Evolutionary conservation across 2,888 invertebrate genomes (phyloP).

Genomic region (Rotaria socialis): DNA sequence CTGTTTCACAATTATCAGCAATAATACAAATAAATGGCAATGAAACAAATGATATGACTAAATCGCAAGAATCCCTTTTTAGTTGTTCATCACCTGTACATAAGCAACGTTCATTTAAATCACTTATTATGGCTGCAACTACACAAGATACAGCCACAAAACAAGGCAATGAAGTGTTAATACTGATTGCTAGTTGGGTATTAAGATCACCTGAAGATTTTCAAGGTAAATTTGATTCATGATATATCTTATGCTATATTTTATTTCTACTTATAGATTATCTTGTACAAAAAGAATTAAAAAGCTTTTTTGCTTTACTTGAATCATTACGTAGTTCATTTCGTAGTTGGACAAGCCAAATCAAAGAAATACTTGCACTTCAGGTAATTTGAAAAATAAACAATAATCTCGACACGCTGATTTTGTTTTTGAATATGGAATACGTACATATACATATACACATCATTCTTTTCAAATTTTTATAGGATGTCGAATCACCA

Average conservation of each 20-base stretch:
- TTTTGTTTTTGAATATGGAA: neutral
- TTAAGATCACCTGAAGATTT: constrained; percentile 46
- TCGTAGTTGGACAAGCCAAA: constrained; percentile 43
- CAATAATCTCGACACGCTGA: no score
- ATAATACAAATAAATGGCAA: neutral
- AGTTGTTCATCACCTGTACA: constrained; percentile 20
- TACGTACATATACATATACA: no score
- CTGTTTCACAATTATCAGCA: neutral
- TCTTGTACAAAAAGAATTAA: constrained; percentile 40
- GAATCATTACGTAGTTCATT: constrained; percentile 45
- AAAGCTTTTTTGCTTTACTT: constrained; percentile 38
- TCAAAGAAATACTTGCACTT: constrained; percentile 38
- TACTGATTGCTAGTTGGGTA: constrained; percentile 42
- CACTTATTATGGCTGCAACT: neutral
- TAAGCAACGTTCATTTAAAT: neutral
- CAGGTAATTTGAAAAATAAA: neutral
- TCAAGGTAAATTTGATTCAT: neutral
- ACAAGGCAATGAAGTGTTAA: constrained; percentile 41
- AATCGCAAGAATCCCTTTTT: neutral
- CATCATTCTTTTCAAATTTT: neutral
- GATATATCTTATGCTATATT: neutral
- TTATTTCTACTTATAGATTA: constrained; percentile 6
- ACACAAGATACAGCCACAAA: constrained; percentile 15
- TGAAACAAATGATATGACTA: neutral
- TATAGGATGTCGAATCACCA: neutral